These are phyloP conservation scores for Phrynocephalus versicolor DNA, from an alignment of 2,113 vertebrate species.

Conservation along the genomic window DNA sequence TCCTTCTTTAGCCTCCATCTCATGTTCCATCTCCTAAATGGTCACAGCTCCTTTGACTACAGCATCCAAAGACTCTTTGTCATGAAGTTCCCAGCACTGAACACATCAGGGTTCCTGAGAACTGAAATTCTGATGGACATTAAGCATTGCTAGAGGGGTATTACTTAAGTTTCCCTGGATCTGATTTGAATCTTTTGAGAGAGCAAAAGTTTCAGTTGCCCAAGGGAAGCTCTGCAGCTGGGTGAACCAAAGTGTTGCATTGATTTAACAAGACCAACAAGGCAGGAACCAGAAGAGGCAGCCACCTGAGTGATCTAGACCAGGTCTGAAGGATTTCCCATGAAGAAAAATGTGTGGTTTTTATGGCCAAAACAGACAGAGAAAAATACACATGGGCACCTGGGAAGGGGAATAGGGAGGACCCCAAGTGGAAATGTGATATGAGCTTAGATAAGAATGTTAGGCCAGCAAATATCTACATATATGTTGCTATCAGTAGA, in stretches of 20 bases:
- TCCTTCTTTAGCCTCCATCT: too few relatives aligned
- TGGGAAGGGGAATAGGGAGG: not conserved
- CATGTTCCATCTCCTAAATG: not conserved
- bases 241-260: too few relatives aligned
- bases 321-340: not conserved
- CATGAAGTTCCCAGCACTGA: not conserved
- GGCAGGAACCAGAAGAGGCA: not conserved
- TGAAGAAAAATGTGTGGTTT: not conserved
- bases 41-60: not conserved
- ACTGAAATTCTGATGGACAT: not conserved
- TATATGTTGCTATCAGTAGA: not conserved
- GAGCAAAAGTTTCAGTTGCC: not conserved
- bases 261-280: too few relatives aligned
- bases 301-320: not conserved
- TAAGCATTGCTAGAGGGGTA: not conserved
- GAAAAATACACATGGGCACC: not conserved
- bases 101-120: not conserved
- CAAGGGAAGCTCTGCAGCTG: not conserved
- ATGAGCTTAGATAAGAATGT: not conserved
- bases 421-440: not conserved
- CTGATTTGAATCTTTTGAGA: not conserved
- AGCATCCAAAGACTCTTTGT: not conserved
- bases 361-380: not conserved
- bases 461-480: not conserved
- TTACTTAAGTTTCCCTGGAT: not conserved